Evolutionary conservation across 2,888 invertebrate species (phyloP).

Genomic region (Rhynchonema sp.): DNA sequence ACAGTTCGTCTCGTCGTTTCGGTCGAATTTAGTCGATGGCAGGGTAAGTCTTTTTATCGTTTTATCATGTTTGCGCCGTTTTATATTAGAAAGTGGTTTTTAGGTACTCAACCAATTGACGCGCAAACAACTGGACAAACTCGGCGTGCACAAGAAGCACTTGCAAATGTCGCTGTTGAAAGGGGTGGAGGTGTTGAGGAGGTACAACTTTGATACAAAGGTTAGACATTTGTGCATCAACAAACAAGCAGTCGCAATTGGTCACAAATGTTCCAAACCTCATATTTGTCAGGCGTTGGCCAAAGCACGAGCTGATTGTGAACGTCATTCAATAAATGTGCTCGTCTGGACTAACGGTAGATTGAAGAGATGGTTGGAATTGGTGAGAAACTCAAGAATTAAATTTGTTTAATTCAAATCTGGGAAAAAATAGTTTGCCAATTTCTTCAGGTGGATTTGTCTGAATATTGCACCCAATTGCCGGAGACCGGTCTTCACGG

Average conservation of each 20-base stretch:
- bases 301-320: constrained; percentile 50
- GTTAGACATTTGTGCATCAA: constrained; percentile 29
- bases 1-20: constrained; percentile 71
- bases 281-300: not conserved
- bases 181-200: constrained; percentile 70
- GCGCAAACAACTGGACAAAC: constrained; percentile 78
- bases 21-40: constrained; percentile 73
- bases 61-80: too few species aligned
- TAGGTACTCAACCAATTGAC: constrained; percentile 74
- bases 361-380: constrained; percentile 28
- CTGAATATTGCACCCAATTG: too few species aligned
- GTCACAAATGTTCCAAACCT: not conserved
- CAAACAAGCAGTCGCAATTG: not conserved
- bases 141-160: constrained; percentile 75
- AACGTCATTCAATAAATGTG: constrained; percentile 68
- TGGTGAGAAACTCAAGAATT: too few species aligned
- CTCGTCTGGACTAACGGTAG: constrained; percentile 79
- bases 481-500: constrained; percentile 90
- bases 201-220: constrained; percentile 61
- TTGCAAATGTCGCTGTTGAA: constrained; percentile 84
- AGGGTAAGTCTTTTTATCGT: too few species aligned
- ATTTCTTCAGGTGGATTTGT: too few species aligned
- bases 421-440: too few species aligned
- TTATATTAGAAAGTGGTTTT: too few species aligned
- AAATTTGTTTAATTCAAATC: constrained; percentile 41